Evolutionary conservation across 53 echinoderm and acorn worm species (phyloP), one percentile per base, ranked within the genome.

Genomic region (Holothuria scabra): DNA sequence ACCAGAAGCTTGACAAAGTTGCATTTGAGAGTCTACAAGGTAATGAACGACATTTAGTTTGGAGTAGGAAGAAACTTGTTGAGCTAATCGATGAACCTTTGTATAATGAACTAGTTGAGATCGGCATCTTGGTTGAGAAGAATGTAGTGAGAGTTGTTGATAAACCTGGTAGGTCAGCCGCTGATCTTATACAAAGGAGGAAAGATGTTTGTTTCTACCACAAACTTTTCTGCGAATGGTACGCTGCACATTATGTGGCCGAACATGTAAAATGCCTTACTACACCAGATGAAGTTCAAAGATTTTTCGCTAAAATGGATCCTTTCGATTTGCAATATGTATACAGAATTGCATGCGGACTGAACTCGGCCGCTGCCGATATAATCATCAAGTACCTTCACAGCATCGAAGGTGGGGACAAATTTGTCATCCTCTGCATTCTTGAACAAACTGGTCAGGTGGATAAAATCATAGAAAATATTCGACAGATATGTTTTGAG

Each of bases 151-250:
- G 52, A 52, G 18, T 52, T 52, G 52, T 52, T 14, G 16, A 52
- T 52, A 4, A 52, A 2, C 52, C 52, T 52, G 52, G 52, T 1
- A 52, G 16, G 18, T 52, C 52, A 2, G 52, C 18, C 52, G 52
- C 52, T 52, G 52, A 52, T 52, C 52, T 16, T 4, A 16, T 52
- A 4, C 69, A 46, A 23, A 14, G 52, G 3, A 18, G 52, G 18
- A 52, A 16, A 8, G 52, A 52, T 52, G 72, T 72, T 18, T 48
- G 22, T 20, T 72, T 72, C 26, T 44, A 32, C 16, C 72, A 72
- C 37, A 41, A 72, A 46, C n/a, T 72, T 8, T 72, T 72, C 37
- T 44, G 72, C 22, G 72, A 72, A 72, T 72, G 72, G 72, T 72
- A 72, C 16, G 72, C 72, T 25, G 72, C 72, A 18, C 72, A 72